These are phyloP conservation scores for Drosophila emarginata DNA, from an alignment of 2,888 invertebrate genomes.

Conservation along the genomic window DNA sequence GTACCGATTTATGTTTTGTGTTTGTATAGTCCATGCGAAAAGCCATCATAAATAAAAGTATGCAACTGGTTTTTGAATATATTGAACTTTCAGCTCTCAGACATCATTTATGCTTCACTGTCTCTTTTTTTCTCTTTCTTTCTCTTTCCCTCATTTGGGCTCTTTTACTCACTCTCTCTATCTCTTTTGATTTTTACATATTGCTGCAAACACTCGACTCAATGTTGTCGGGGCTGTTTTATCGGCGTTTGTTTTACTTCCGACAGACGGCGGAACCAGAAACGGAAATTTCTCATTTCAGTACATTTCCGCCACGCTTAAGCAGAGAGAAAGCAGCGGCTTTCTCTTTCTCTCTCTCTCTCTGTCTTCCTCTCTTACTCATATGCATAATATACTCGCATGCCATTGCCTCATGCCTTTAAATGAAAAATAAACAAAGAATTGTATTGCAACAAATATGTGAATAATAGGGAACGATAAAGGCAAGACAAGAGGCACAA, in stretches of 20 bases:
- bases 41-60: conserved; percentile 62
- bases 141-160: conserved; percentile 23
- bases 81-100: conserved; percentile 45
- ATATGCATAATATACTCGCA: conserved; percentile 58
- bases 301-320: conserved; percentile 66
- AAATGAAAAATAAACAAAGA: conserved; percentile 63
- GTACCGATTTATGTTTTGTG: conserved; percentile 54
- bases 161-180: conserved; percentile 7
- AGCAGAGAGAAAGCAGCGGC: conserved; percentile 10
- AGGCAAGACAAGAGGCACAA: conserved; percentile 33
- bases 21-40: conserved; percentile 26
- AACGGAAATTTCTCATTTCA: conserved; percentile 77
- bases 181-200: conserved; percentile 13
- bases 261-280: conserved; percentile 75
- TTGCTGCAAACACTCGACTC: conserved; percentile 12
- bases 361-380: conserved; percentile 23
- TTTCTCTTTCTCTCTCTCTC: neutral
- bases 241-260: conserved; percentile 75
- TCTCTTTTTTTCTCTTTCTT: conserved; percentile 18
- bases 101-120: conserved; percentile 52
- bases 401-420: conserved; percentile 23
- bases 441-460: conserved; percentile 67
- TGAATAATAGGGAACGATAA: conserved; percentile 67
- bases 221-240: conserved; percentile 51
- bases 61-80: conserved; percentile 69